Percentiles rank a stretch among this genome's conserved stretches.
Conservation (phyloP, 2,113 vertebrate genomes). For the Orthonyx spaldingii region DNA sequence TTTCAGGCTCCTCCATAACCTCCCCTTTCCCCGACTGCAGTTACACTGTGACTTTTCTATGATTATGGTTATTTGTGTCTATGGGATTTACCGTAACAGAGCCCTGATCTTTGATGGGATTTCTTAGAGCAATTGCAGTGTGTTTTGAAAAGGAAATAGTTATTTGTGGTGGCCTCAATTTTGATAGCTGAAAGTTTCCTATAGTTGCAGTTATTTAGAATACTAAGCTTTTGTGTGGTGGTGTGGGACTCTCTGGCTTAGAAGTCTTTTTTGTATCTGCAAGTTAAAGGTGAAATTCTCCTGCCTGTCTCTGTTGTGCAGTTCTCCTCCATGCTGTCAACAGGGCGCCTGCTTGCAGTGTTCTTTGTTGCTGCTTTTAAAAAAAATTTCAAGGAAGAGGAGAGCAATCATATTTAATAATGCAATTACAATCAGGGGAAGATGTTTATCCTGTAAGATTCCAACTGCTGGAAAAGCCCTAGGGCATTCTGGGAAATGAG, state of each 20-base stretch:
- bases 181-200: neutral
- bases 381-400: constrained; percentile 16
- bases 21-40: neutral
- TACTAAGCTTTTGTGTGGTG: neutral
- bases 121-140: neutral
- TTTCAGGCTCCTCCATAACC: neutral
- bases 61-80: neutral
- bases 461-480: constrained; percentile 53
- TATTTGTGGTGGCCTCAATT: neutral
- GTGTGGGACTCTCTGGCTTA: neutral
- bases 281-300: neutral
- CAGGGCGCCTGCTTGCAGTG: neutral
- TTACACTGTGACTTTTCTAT: neutral
- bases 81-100: neutral
- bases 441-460: constrained; percentile 55
- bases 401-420: constrained; percentile 60
- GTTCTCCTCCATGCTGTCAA: neutral
- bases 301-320: neutral
- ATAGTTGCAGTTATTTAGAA: neutral
- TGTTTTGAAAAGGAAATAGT: neutral
- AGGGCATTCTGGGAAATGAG: constrained; percentile 51
- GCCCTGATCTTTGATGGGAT: neutral
- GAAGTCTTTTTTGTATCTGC: neutral
- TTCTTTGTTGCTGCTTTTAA: constrained; percentile 43
- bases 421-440: constrained; percentile 59